Conservation (phyloP, 2,797 vertebrate species). For the Graptemys geographica region DNA sequence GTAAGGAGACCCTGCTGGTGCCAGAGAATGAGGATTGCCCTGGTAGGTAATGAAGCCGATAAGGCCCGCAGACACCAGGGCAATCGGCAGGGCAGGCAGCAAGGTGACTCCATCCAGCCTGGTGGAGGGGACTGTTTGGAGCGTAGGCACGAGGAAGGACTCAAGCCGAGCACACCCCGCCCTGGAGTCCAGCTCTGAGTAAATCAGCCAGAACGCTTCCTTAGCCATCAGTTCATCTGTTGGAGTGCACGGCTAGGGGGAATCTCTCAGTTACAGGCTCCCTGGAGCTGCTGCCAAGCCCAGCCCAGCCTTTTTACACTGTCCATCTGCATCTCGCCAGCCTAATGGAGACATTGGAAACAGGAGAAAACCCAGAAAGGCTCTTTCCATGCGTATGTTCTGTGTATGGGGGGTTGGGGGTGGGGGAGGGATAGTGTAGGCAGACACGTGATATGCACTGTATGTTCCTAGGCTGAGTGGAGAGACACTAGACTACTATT, state of each 20-base stretch:
- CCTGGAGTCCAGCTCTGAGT: not conserved
- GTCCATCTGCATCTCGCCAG: not conserved
- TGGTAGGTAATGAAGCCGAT: not conserved
- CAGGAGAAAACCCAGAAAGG: not conserved
- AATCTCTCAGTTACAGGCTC: too few species aligned
- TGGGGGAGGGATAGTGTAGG: not conserved
- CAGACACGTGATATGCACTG: not conserved
- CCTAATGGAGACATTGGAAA: not conserved
- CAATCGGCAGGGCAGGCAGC: not conserved
- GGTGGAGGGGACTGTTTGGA: not conserved
- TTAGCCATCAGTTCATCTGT: too few species aligned
- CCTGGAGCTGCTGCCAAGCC: too few species aligned
- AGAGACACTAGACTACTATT: too few species aligned
- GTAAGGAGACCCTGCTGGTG: accelerated
- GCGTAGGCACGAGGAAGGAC: accelerated
- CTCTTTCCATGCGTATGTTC: not conserved
- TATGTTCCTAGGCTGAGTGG: not conserved
- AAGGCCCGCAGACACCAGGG: accelerated
- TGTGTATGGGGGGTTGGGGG: too few species aligned
- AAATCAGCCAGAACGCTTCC: too few species aligned
- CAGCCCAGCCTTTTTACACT: not conserved
- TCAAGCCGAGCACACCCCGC: accelerated
- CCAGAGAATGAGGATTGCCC: not conserved
- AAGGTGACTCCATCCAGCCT: accelerated
- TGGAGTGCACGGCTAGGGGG: too few species aligned